Conservation (phyloP, 2,113 vertebrate genomes). For the Rhipidura dahli region DNA sequence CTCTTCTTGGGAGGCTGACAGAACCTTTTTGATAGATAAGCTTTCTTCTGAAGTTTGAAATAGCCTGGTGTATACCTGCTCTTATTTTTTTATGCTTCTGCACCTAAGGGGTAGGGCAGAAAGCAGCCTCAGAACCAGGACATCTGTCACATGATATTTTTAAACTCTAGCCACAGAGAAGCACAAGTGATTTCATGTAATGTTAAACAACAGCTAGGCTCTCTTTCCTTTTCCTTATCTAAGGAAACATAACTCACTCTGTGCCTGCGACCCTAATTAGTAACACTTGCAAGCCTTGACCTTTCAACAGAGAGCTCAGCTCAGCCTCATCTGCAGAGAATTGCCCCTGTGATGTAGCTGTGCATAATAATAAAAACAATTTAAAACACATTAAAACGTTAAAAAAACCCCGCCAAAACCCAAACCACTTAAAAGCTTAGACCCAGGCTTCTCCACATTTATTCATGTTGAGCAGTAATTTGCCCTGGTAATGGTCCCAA, state of each 20-base stretch:
- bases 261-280: constrained; percentile 13
- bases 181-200: not conserved
- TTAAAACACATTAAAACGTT: constrained; percentile 18
- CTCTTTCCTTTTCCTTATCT: not conserved
- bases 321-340: not conserved
- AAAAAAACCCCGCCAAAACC: not conserved
- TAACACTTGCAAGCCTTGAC: constrained; percentile 40
- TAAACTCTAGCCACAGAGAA: not conserved
- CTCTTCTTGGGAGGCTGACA: not conserved
- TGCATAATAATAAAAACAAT: constrained; percentile 53
- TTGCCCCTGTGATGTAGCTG: not conserved
- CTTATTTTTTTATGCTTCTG: not conserved
- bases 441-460: not conserved
- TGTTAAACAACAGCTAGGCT: not conserved
- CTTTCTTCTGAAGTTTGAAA: constrained; percentile 1
- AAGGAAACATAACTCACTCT: constrained; percentile 18
- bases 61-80: not conserved
- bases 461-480: constrained; percentile 8
- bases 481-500: constrained; percentile 30
- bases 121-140: not conserved
- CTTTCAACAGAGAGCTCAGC: not conserved
- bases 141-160: not conserved
- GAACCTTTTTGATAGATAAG: not conserved
- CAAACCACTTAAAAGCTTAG: constrained; percentile 6
- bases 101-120: not conserved